Conservation (phyloP, 2,888 invertebrate species). For the Slavum lentiscoides region DNA sequence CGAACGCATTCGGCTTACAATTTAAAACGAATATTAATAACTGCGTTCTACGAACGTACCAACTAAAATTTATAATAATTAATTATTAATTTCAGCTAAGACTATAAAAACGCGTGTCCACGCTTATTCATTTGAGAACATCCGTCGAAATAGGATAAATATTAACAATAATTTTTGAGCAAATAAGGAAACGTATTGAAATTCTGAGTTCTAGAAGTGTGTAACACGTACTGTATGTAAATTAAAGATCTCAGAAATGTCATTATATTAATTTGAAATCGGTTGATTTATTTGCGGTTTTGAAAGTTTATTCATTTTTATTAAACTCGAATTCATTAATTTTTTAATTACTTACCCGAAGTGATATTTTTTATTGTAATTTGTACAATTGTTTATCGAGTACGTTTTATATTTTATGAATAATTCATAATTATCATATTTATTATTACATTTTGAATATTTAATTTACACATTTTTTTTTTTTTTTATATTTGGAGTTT, state of each 20-base stretch:
- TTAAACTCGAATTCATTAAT: slow-evolving; percentile 7
- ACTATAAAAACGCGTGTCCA: too few relatives aligned
- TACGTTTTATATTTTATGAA: slow-evolving; percentile 14
- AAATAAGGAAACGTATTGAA: not conserved
- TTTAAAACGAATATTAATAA: too few relatives aligned
- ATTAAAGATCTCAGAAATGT: not conserved
- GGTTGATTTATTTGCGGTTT: not conserved
- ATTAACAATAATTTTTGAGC: too few relatives aligned
- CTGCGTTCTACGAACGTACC: too few relatives aligned
- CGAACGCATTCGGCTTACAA: not conserved
- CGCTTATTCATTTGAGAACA: too few relatives aligned
- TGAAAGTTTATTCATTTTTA: slow-evolving; percentile 7
- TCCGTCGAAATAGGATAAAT: too few relatives aligned
- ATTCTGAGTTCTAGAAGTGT: not conserved
- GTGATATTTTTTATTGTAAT: slow-evolving; percentile 1
- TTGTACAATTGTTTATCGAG: slow-evolving; percentile 9
- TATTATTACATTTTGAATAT: slow-evolving; percentile 9
- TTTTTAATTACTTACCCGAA: slow-evolving; percentile 19
- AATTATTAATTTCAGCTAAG: too few relatives aligned
- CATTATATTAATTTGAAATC: not conserved
- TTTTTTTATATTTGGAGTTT: not conserved
- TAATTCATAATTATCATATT: slow-evolving; percentile 7
- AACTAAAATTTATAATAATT: too few relatives aligned
- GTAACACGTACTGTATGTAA: not conserved
- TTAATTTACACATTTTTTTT: not conserved